Evolutionary conservation across 2,113 vertebrate genomes (phyloP), one percentile per base, ranked within the genome.

Genomic region (Vulpes vulpes): DNA sequence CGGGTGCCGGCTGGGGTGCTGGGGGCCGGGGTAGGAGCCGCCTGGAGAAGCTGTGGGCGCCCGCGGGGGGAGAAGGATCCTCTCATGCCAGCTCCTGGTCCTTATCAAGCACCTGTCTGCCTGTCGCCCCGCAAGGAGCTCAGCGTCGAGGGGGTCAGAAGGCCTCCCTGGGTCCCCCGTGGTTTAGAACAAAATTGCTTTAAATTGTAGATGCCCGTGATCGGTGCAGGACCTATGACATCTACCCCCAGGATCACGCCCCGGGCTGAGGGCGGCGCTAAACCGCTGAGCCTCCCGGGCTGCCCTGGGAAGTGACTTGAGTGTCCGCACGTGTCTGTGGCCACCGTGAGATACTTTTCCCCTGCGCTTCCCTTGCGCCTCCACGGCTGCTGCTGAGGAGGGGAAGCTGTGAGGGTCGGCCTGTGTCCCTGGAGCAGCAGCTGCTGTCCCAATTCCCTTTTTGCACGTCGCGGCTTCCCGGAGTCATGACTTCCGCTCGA

Each of bases 171-270:
- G 27, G n/a, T 88, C 76, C 73, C 35, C 7, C 32, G 51, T 88
- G 76, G 78, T 88, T 76, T 74, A 67, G 90, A 67, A 94, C 55
- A 80, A 62, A 90, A 85, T 51, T 67, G 78, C 12, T 25, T 76
- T 91, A 64, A 83, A 51, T 60, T 69, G 3, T 62, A 4, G 81
- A 51, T 62, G 5, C 76, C 30, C 0, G 2, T 59, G 49, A 69
- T 55, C n/a, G 14, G 16, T 96, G 23, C 25, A 55, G 76, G 82
- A 82, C 6, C 5, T 60, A 15, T 32, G 80, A 53, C 19, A 57
- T 81, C 64, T 25, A 55, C 5, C 43, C 43, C 43, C 43, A 43
- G 43, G 43, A 43, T 43, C 43, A 43, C 5, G 43, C 43, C 43
- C 43, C 5, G 43, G 43, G 43, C 43, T 43, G 43, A 43, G 43